Conservation (phyloP, 2,888 invertebrate species). For the Pristionchus maxplancki region DNA sequence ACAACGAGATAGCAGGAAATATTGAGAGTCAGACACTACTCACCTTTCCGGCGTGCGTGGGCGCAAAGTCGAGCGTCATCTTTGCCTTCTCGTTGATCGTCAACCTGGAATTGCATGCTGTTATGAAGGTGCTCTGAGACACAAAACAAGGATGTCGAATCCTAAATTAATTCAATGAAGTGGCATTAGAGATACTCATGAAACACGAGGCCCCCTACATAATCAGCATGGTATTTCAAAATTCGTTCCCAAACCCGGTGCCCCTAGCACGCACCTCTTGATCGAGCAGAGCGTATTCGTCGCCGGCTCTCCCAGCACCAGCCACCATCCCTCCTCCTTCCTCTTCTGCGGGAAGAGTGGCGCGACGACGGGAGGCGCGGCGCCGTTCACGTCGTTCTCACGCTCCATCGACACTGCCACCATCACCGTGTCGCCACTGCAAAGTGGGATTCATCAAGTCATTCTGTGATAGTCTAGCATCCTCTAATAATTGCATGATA, state of each 20-base stretch:
- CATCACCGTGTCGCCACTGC: conserved; percentile 89
- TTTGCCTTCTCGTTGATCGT: conserved; percentile 91
- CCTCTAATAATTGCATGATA: too few relatives aligned
- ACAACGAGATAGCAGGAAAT: too few relatives aligned
- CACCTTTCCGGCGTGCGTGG: conserved; percentile 84
- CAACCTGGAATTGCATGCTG: conserved; percentile 79
- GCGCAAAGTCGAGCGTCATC: conserved; percentile 92
- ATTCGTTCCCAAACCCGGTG: neutral
- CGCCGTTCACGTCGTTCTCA: conserved; percentile 94
- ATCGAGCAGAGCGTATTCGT: conserved; percentile 95
- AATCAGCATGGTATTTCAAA: neutral
- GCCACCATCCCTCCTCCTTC: conserved; percentile 88
- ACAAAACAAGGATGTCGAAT: too few relatives aligned
- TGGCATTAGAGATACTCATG: too few relatives aligned
- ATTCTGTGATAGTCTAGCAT: neutral
- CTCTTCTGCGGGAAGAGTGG: conserved; percentile 93
- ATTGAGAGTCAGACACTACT: too few relatives aligned
- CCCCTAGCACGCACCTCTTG: conserved; percentile 84
- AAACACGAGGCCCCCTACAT: too few relatives aligned
- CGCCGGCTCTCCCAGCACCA: conserved; percentile 97
- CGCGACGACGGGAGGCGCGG: conserved; percentile 89
- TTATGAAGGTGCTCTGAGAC: neutral
- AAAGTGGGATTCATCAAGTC: conserved; percentile 20
- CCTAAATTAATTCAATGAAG: too few relatives aligned
- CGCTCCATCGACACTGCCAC: conserved; percentile 93